A percentile compares a stretch with the other conserved stretches of the same genome.
Evolutionary conservation across 37 sponge, comb jelly and placozoan species (phyloP).

Genomic region (Theonella swinhoei): DNA sequence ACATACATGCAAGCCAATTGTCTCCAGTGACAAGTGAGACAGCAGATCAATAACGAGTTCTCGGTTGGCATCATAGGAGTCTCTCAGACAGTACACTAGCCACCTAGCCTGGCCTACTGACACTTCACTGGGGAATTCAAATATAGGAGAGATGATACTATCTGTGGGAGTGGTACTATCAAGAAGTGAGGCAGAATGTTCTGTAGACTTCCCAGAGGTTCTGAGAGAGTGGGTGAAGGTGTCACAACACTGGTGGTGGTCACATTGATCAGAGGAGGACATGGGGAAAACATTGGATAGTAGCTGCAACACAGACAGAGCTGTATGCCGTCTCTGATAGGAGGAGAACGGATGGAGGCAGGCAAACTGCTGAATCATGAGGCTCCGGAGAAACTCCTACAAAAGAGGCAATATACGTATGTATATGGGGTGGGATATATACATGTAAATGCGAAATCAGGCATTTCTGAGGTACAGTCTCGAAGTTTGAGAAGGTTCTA

Average conservation of each 20-base stretch:
- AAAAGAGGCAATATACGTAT: neutral
- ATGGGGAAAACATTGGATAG: conserved; percentile 10
- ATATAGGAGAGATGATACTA: conserved; percentile 5
- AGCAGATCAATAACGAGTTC: conserved; percentile 41
- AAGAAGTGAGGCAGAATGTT: neutral
- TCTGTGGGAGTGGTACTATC: neutral
- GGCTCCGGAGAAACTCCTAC: conserved; percentile 54
- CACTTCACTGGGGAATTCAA: conserved; percentile 36
- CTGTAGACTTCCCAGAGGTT: neutral
- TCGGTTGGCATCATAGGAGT: conserved; percentile 60
- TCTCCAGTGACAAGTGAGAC: conserved; percentile 6
- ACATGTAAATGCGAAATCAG: no score
- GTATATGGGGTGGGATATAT: no score
- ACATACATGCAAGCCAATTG: conserved; percentile 29
- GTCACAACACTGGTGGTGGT: no score
- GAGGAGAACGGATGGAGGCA: conserved; percentile 64
- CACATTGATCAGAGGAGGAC: neutral
- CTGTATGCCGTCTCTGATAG: conserved; percentile 65
- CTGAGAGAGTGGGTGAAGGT: no score
- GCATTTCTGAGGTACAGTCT: no score
- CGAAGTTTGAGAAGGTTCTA: no score
- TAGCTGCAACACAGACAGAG: conserved; percentile 47
- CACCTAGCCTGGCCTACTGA: conserved; percentile 3
- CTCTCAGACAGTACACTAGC: conserved; percentile 40
- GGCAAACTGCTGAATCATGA: conserved; percentile 44